Base-by-base conservation (phyloP, 1,140 invertebrate genomes). In the Globodera ellingtonae region DNA sequence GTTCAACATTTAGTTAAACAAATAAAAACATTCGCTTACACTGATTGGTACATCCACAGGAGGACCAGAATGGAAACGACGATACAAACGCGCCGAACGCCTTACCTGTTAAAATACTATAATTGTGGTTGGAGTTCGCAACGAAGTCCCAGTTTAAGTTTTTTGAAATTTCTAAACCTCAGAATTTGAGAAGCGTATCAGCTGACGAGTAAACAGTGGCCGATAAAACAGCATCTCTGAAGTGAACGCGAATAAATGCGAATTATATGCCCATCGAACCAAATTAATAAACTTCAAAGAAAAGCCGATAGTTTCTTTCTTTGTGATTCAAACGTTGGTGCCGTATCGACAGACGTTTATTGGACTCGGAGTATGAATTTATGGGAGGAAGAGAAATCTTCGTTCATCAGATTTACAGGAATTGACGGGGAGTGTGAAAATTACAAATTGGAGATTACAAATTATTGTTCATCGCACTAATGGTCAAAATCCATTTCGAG, bases 11-110 rank as follows among this genome's bases (percentile, higher is more conserved):
- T 52, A 52, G 8, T 52, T 24, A 24, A 15, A 10, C 4, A 52
- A 13, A 9, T 52, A 10, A 52, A 52, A 3, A 10, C 15, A 15
- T 9, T 52, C 24, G 77, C 83, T 67, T 56, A 83, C 82, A 24
- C 6, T 83, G 48, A 85, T 21, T 35, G 83, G 83, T 8, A 86
- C 83, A 35, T 79, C 83, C 18, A 35, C 18, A 2, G 79, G 52
- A 9, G 82, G 82, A 18, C 84, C 84, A 50, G 74, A 50, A 21
- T 82, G 81, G 35, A 77, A 77, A 65, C 67, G 62, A n/a, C 69
- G 62, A 94, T 95, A 89, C 10, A 70, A 70, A 47, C 67, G 67
- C 24, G 46, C 35, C 67, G 67, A 44, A 10, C 46, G 24, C 67
- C 67, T 70, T 10, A 70, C 13, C 67, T 70, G 35, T 15, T 15